Conservation (phyloP, 2,797 vertebrate species). For the Euthynnus affinis region DNA sequence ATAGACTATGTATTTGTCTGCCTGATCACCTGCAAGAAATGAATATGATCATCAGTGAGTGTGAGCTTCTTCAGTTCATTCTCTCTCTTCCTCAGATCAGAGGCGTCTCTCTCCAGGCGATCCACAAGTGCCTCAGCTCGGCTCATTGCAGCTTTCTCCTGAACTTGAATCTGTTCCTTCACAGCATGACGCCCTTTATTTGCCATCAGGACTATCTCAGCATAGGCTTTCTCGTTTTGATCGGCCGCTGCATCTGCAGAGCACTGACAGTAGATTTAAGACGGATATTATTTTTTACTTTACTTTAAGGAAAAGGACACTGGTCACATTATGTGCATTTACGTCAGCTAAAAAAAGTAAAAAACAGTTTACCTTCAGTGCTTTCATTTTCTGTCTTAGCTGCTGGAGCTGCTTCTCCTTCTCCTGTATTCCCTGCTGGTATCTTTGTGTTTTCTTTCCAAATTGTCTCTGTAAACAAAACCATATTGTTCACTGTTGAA, state of each 20-base stretch:
- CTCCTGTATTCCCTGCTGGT: slow-evolving; percentile 71
- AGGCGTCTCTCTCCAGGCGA: slow-evolving; percentile 56
- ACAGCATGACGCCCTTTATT: slow-evolving; percentile 41
- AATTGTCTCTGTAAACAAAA: slow-evolving; percentile 70
- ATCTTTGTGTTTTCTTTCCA: slow-evolving; percentile 67
- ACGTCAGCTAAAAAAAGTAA: not conserved
- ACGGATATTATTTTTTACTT: not conserved
- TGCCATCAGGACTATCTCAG: slow-evolving; percentile 57
- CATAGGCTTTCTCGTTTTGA: slow-evolving; percentile 52
- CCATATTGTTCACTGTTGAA: not conserved
- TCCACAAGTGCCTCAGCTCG: slow-evolving; percentile 18
- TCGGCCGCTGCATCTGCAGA: slow-evolving; percentile 45
- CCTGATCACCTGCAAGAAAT: slow-evolving; percentile 58
- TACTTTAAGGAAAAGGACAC: not conserved
- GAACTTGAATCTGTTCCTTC: slow-evolving; percentile 54
- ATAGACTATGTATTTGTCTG: not conserved
- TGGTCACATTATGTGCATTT: not conserved
- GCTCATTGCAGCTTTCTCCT: slow-evolving; percentile 44
- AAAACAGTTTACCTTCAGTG: slow-evolving; percentile 45
- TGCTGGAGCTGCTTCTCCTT: slow-evolving; percentile 70
- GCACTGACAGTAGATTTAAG: slow-evolving; percentile 6
- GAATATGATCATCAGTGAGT: slow-evolving; percentile 56
- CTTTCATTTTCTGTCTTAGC: slow-evolving; percentile 64
- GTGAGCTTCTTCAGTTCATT: slow-evolving; percentile 55
- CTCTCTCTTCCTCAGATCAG: slow-evolving; percentile 50